Conservation (phyloP, 2,797 vertebrate species). For the Crocodylus rhombifer region DNA sequence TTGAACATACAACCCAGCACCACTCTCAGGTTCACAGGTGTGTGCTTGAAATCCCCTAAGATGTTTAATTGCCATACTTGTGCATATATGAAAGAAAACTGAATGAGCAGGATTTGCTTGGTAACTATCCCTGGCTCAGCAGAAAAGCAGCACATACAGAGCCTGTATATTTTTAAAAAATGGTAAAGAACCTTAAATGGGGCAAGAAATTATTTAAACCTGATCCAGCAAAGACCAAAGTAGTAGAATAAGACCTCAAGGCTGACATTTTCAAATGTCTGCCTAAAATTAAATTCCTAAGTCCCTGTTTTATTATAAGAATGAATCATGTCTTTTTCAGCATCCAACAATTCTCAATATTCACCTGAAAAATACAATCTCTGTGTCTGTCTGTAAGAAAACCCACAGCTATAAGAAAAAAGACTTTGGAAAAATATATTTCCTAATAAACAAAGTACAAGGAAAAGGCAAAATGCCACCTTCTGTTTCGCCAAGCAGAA, state of each 20-base stretch:
- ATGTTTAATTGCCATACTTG: no score
- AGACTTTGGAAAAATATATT: no score
- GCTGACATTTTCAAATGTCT: not conserved
- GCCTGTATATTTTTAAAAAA: not conserved
- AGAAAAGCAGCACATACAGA: no score
- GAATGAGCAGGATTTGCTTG: no score
- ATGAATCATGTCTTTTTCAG: not conserved
- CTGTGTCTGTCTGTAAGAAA: not conserved
- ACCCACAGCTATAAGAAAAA: not conserved
- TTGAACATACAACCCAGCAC: no score
- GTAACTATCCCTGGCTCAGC: no score
- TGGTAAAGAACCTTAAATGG: not conserved
- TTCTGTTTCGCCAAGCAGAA: not conserved
- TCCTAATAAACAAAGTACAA: not conserved
- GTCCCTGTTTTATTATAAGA: not conserved
- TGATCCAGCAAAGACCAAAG: not conserved
- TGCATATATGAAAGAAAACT: no score
- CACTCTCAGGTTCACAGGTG: no score
- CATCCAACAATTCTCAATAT: not conserved
- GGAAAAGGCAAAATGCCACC: fast-evolving
- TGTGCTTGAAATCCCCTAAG: no score
- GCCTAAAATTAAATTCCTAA: not conserved
- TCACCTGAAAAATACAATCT: not conserved
- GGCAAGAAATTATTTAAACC: not conserved
- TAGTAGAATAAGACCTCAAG: not conserved